Evolutionary conservation across 2,888 invertebrate genomes (phyloP), one percentile per base, ranked within the genome.

Genomic region (Euspilapteryx auroguttella): DNA sequence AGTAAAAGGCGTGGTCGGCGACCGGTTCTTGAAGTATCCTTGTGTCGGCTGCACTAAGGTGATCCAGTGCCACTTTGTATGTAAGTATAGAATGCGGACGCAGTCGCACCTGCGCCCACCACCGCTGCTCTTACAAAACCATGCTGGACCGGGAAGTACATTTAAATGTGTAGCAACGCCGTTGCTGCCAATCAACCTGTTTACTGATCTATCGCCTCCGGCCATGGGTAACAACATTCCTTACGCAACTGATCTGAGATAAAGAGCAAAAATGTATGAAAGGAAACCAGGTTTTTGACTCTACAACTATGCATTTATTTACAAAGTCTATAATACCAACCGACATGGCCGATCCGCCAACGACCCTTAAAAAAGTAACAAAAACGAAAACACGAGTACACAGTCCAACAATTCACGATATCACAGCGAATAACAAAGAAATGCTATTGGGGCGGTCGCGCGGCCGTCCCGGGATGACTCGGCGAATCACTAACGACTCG

Each of bases 381-480:
- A 42, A 52, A 59, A 63, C 52, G 59, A 61, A 46, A 58, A 55
- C 17, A 17, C 17, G 17, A 6, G 17, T 6, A 17, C 5, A 17
- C 5, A 17, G 66, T 69, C 64, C 66, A 65, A 68, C 65, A 66
- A 59, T 57, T 53, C 62, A 71, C 68, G 69, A 68, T 71, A 73
- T 71, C 75, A 75, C 75, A 75, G 73, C 71, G 59, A 62, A 64
- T 68, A 65, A 73, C 69, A 68, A 66, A 58, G 62, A 65, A 64
- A 71, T 66, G 61, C 62, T 68, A 55, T 58, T 47, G 55, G 56
- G 51, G 50, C 55, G 45, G 40, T 49, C 36, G 38, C 45, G 38
- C 44, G 44, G 44, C 46, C 52, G 46, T 49, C 61, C 59, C 54
- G 41, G 49, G 47, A 54, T 69, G 71, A 66, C 63, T 65, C 59